Evolutionary conservation across 2,797 vertebrate genomes (phyloP), one percentile per base, ranked within the genome.

Genomic region (Pampus argenteus): DNA sequence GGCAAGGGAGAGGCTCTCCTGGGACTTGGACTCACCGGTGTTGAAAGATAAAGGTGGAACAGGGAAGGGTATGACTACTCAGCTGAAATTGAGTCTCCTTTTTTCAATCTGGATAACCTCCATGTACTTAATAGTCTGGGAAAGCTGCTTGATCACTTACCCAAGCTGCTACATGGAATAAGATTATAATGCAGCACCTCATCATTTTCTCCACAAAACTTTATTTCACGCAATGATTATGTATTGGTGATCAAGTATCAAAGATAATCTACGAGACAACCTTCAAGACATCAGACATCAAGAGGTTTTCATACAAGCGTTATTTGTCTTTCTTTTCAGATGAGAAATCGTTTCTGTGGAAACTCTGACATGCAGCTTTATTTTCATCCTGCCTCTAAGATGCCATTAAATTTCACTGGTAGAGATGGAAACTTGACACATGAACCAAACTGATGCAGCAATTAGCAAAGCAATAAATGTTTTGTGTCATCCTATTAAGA

Each of bases 51-150:
- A 89, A 87, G 84, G 85, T 76, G 73, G 83, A 84, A 74, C 74
- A 75, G 74, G 73, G 68, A 72, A 83, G 78, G 79, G 76, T 86
- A 71, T 71, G 82, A 87, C 83, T 80, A 85, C 88, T 87, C 84
- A 78, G 87, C 79, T 83, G 88, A 89, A 91, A 91, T 69, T 69
- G 85, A 92, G 88, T 84, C 84, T 26, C 75, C 58, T 54, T 60
- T 80, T 76, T 81, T 76, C 77, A 76, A 56, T 84, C 74, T 70
- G 83, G 85, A 88, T 86, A 87, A 86, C 87, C 88, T 91, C 84
- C 50, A n/a, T 75, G 82, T 60, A 68, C 71, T 79, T 80, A 76
- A 88, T 63, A 78, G 83, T 66, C 82, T 66, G 73, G 63, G 78
- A 71, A 86, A 71, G 81, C 58, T 26, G 78, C 74, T 72, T 80